Conservation (phyloP, 2,888 invertebrate species). For the Drosophila helvetica region DNA sequence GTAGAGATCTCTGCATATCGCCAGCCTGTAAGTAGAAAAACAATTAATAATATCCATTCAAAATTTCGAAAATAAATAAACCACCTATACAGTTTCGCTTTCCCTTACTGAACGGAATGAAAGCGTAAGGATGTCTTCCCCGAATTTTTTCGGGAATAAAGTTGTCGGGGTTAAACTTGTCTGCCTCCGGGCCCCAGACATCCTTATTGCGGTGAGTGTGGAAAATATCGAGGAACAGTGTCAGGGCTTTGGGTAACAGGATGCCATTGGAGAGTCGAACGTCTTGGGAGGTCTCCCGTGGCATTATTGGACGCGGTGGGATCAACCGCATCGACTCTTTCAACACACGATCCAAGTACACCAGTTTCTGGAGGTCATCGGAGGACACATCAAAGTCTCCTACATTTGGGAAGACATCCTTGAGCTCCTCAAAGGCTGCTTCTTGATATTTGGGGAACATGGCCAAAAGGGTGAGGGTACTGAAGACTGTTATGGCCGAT, state of each 20-base stretch:
- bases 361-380: constrained; percentile 69
- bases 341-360: constrained; percentile 76
- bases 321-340: constrained; percentile 80
- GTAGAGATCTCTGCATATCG: constrained; percentile 69
- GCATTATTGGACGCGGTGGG: constrained; percentile 69
- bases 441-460: constrained; percentile 77
- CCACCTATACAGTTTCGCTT: constrained; percentile 80
- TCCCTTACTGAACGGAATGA: constrained; percentile 81
- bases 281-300: constrained; percentile 62
- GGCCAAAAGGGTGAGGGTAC: constrained; percentile 65
- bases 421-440: constrained; percentile 67
- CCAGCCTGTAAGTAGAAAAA: constrained; percentile 60
- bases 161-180: constrained; percentile 80
- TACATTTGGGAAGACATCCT: constrained; percentile 53
- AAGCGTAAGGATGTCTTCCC: constrained; percentile 76
- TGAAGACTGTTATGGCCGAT: constrained; percentile 61
- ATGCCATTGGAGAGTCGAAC: constrained; percentile 69
- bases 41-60: neutral
- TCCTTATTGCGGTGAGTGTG: constrained; percentile 75
- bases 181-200: constrained; percentile 79
- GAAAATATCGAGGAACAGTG: constrained; percentile 70
- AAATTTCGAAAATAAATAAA: neutral
- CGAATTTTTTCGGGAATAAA: constrained; percentile 76
- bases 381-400: constrained; percentile 64
- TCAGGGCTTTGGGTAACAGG: constrained; percentile 69